These are phyloP conservation scores for Silurus glanis DNA, from an alignment of 2,113 vertebrate genomes.

Conservation along the genomic window DNA sequence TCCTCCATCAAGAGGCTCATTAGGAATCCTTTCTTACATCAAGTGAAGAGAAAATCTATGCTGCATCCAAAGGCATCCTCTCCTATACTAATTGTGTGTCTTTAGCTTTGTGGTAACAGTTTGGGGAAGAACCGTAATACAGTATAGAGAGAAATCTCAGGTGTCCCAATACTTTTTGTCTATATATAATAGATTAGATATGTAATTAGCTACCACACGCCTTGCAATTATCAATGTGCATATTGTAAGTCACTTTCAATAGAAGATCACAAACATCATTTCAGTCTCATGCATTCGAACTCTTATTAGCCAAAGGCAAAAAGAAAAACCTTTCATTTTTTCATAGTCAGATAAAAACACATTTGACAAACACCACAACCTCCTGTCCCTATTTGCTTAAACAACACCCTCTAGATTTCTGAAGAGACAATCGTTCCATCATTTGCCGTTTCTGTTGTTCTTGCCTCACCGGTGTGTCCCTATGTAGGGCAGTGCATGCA, in stretches of 20 bases:
- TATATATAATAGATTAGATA: neutral
- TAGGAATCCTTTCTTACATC: no score
- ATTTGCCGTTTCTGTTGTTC: neutral
- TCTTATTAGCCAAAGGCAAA: neutral
- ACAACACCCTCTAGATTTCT: neutral
- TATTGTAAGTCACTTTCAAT: neutral
- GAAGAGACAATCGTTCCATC: neutral
- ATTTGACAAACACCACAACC: neutral
- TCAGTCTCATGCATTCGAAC: neutral
- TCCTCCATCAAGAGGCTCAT: no score
- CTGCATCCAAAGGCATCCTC: no score
- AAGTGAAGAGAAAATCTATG: no score
- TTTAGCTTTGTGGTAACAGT: no score
- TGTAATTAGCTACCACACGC: neutral
- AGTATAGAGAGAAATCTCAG: no score
- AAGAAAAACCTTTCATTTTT: neutral
- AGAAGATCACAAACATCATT: neutral
- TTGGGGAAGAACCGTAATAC: no score
- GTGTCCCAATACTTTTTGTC: no score
- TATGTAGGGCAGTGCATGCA: neutral
- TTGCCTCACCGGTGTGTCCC: neutral
- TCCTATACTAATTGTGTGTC: no score
- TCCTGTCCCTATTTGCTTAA: neutral
- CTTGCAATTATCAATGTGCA: neutral
- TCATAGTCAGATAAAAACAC: neutral